phyloP scores from a whole-genome alignment of 2,888 invertebrate genomes.

The Heliconius hortense region DNA sequence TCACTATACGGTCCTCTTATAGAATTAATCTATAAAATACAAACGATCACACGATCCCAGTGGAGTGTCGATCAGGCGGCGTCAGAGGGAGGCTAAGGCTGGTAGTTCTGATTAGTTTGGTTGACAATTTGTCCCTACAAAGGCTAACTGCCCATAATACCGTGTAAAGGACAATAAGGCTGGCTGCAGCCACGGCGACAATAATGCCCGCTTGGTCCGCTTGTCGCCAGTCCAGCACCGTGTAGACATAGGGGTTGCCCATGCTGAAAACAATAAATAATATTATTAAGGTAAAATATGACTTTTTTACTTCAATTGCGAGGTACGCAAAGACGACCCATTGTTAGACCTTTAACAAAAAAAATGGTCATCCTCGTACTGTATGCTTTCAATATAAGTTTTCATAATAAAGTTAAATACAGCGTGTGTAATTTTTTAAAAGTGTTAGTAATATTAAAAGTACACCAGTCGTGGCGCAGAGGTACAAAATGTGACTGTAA shows the following conservation, averaged over 20 bases:
- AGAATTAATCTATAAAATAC: background rate
- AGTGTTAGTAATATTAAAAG: too few relatives aligned
- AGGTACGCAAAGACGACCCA: too few relatives aligned
- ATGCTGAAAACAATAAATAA: constrained; percentile 67
- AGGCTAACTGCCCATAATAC: constrained; percentile 57
- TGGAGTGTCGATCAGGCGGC: constrained; percentile 53
- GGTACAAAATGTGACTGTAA: too few relatives aligned
- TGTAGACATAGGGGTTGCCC: constrained; percentile 87
- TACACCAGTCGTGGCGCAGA: too few relatives aligned
- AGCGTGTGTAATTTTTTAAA: too few relatives aligned
- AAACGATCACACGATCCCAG: constrained; percentile 46
- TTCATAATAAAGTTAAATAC: background rate
- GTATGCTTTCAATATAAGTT: background rate
- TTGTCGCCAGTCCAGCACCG: constrained; percentile 88
- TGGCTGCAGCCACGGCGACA: constrained; percentile 53
- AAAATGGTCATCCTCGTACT: background rate
- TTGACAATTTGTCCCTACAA: constrained; percentile 60
- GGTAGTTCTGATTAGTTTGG: constrained; percentile 54
- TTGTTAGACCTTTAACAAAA: too few relatives aligned
- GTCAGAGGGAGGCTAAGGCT: constrained; percentile 58
- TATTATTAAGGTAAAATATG: background rate
- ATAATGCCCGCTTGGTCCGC: constrained; percentile 81
- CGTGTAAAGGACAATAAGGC: constrained; percentile 57
- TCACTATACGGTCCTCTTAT: background rate
- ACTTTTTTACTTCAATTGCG: background rate